Evolutionary conservation across 2,888 invertebrate species (phyloP), one percentile per base, ranked within the genome.

Genomic region (Polymixis flavicincta): DNA sequence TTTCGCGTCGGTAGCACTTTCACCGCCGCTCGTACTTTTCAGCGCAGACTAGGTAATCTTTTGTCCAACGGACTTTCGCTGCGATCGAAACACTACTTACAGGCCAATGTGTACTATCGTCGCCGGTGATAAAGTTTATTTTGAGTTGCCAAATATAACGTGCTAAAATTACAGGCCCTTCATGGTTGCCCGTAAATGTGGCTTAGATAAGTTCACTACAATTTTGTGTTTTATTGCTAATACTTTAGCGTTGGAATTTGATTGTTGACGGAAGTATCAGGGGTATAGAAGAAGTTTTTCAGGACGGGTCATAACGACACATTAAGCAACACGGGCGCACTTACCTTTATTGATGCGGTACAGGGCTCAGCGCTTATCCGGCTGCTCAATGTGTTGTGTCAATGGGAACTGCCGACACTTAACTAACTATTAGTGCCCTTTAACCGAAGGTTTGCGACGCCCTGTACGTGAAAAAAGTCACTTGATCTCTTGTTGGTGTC

Each of bases 261-360:
- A 50, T 80, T 90, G 89, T 66, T 61, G 65, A 67, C 59, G 57
- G 52, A 65, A 84, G 80, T 84, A 78, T 89, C 88, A 88, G 90
- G 91, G 92, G 92, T 91, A 89, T 89, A 89, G 91, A 92, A 92
- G 91, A 94, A 94, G 94, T 95, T 95, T 95, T 95, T 94, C 94
- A 93, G 95, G 92, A 92, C 90, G 92, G 93, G 92, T 92, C 93
- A 93, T 96, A 95, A 96, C 94, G 93, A 92, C 94, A 95, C 95
- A 96, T 96, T 96, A 95, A 94, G 91, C 91, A 93, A 93, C 93
- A 93, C 91, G 92, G 92, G 91, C 92, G 92, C 93, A 92, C 93
- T 95, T 94, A 95, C 95, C 94, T 95, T 95, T 95, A 95, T 94
- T 94, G 95, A 95, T 95, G 94, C 90, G 93, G 92, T 93, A 95